These are phyloP conservation scores for Tenthredo livida DNA, from an alignment of 2,888 invertebrate genomes.

Conservation along the genomic window DNA sequence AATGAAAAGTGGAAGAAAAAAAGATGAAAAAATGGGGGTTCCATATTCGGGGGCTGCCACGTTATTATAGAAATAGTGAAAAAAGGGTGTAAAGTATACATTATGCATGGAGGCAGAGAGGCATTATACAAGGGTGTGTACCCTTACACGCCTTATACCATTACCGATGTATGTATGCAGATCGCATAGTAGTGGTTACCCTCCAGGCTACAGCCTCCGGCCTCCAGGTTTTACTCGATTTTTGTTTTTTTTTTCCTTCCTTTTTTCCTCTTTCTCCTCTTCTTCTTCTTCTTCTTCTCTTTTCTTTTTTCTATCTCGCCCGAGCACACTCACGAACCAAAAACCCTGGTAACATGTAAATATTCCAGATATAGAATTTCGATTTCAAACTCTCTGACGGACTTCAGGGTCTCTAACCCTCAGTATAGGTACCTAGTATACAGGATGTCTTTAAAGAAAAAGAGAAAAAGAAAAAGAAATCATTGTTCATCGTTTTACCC, in stretches of 20 bases:
- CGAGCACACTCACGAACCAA: neutral
- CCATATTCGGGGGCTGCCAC: neutral
- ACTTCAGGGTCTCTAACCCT: neutral
- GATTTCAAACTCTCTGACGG: slow-evolving; percentile 2
- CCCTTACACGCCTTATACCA: slow-evolving; percentile 60
- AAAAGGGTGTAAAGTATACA: slow-evolving; percentile 68
- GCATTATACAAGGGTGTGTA: slow-evolving; percentile 69
- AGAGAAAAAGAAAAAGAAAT: neutral
- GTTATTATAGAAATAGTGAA: slow-evolving; percentile 47
- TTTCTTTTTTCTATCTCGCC: neutral
- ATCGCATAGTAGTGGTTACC: slow-evolving; percentile 54
- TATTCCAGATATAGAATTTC: slow-evolving; percentile 66
- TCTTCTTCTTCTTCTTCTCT: no score
- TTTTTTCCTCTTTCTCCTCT: no score
- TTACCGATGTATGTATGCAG: slow-evolving; percentile 68
- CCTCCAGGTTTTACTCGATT: neutral
- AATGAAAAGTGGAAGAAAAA: no score
- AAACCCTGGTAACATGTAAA: slow-evolving; percentile 46
- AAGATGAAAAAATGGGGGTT: neutral
- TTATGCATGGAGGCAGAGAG: slow-evolving; percentile 64
- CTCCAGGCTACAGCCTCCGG: neutral
- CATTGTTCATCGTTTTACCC: neutral
- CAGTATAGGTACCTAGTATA: neutral
- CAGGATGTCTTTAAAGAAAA: neutral
- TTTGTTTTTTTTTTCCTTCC: neutral